Percentiles rank a stretch among this genome's conserved stretches.
Conservation (phyloP, 2,113 vertebrate genomes). For the Lepus timidus region DNA sequence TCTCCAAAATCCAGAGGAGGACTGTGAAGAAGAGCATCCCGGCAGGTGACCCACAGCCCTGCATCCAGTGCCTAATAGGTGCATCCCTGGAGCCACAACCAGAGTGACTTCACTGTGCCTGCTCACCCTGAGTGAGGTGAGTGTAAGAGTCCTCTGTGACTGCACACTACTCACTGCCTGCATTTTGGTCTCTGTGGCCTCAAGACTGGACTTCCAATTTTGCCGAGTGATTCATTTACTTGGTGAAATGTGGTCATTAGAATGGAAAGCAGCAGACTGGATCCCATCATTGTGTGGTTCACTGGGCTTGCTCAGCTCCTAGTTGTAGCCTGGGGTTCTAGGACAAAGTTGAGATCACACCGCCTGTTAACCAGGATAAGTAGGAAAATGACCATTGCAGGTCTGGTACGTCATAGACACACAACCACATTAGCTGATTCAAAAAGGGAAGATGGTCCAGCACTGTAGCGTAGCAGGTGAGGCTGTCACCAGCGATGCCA, state of each 20-base stretch:
- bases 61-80: neutral
- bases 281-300: neutral
- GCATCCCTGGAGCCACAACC: too few relatives aligned
- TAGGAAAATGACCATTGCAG: fast-evolving
- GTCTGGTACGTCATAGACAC: neutral
- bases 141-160: neutral
- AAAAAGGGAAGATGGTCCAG: too few relatives aligned
- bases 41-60: neutral
- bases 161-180: neutral
- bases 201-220: neutral
- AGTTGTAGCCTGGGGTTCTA: neutral
- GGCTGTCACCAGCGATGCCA: too few relatives aligned
- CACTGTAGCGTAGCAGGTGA: too few relatives aligned
- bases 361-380: neutral
- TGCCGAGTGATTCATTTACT: neutral
- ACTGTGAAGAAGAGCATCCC: neutral
- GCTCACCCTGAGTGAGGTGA: too few relatives aligned
- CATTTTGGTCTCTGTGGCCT: too few relatives aligned
- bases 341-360: neutral
- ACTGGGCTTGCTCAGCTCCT: neutral
- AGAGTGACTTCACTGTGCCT: too few relatives aligned
- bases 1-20: neutral
- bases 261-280: neutral
- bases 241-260: neutral
- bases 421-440: too few relatives aligned